phyloP scores from a whole-genome alignment of 2,113 vertebrate species.

The Chamaea fasciata region DNA sequence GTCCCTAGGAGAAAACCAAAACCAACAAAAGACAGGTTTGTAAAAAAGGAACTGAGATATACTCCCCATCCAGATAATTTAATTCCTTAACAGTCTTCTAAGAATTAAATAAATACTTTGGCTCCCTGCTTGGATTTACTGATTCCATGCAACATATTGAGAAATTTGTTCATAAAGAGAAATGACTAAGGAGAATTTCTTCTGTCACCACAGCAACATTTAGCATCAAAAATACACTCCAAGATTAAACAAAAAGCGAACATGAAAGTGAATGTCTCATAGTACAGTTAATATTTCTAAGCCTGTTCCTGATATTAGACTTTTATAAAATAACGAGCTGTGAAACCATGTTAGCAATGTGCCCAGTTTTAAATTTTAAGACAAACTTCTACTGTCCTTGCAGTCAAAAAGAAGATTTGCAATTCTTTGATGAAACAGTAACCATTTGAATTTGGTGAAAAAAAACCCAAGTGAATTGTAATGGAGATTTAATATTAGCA shows the following conservation, averaged over 20 bases:
- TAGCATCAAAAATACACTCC: background rate
- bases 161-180: background rate
- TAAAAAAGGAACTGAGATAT: background rate
- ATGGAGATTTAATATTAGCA: background rate
- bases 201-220: background rate
- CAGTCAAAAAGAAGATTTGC: background rate
- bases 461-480: background rate
- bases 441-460: background rate
- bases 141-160: background rate
- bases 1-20: conserved; percentile 72
- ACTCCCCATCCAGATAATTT: background rate
- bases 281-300: background rate
- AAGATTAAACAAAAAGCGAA: background rate
- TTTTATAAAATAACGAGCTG: background rate
- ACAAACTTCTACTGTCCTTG: background rate
- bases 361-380: background rate
- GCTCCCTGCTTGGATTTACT: background rate
- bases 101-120: background rate
- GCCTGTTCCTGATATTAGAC: background rate
- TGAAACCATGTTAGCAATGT: background rate
- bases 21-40: background rate
- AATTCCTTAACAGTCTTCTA: background rate
- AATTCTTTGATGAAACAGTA: background rate
- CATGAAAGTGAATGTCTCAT: background rate
- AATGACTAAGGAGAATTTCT: background rate